phyloP scores from a whole-genome alignment of 2,113 vertebrate genomes.

The Paraplagusia blochii region DNA sequence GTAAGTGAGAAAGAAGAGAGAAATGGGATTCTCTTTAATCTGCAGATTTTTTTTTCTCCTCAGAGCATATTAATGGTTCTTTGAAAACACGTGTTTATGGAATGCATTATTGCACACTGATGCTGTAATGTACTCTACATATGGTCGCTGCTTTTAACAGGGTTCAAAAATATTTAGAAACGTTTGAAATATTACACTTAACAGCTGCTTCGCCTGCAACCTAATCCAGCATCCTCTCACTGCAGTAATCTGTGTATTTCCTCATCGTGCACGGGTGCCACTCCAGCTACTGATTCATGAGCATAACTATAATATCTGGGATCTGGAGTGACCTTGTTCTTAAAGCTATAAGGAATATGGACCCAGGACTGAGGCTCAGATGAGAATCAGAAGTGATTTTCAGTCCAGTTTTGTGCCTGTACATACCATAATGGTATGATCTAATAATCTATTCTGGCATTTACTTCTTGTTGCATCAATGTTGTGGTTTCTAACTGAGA shows the following conservation, averaged over 20 bases:
- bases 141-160: conserved; percentile 27
- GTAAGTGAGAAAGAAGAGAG: neutral
- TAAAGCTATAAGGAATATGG: conserved; percentile 48
- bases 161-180: conserved; percentile 28
- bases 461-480: conserved; percentile 35
- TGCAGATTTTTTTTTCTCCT: neutral
- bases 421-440: conserved; percentile 50
- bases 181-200: conserved; percentile 35
- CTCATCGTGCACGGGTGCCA: conserved; percentile 6
- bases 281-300: conserved; percentile 33
- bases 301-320: conserved; percentile 34
- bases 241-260: conserved; percentile 46
- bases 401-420: conserved; percentile 39
- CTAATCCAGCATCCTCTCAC: conserved; percentile 42
- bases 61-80: neutral
- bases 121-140: conserved; percentile 18
- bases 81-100: neutral
- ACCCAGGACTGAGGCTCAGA: conserved; percentile 8
- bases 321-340: conserved; percentile 40
- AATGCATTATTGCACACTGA: conserved; percentile 3
- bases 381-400: conserved; percentile 33
- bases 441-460: too few species aligned
- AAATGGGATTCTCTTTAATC: neutral
- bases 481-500: neutral
- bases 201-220: conserved; percentile 40